Conservation (phyloP, 2,888 invertebrate genomes). For the Zele albiditarsus region DNA sequence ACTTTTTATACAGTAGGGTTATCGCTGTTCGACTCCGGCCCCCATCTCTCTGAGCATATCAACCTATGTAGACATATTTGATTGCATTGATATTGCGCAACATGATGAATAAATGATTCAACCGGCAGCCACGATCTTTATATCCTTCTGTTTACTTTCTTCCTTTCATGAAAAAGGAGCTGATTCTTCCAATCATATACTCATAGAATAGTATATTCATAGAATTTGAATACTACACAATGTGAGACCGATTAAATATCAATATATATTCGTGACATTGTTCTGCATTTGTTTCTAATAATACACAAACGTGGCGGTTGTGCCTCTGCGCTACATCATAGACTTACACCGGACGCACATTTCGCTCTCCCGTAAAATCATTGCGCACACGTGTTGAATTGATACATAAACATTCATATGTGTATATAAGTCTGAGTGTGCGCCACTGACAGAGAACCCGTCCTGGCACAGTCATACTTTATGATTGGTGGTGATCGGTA, state of each 20-base stretch:
- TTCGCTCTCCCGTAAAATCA: conserved; percentile 50
- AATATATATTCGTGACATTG: conserved; percentile 42
- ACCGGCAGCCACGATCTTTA: conserved; percentile 20
- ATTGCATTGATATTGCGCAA: conserved; percentile 15
- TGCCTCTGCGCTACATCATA: conserved; percentile 35
- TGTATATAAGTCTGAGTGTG: conserved; percentile 6
- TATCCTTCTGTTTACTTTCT: background rate
- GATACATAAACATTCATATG: conserved; percentile 13
- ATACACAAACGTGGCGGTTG: conserved; percentile 41
- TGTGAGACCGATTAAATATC: background rate
- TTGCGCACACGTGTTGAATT: conserved; percentile 45
- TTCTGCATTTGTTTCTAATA: conserved; percentile 40
- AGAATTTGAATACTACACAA: background rate
- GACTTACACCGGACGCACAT: conserved; percentile 36
- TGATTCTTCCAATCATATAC: background rate
- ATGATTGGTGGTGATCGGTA: conserved; percentile 22
- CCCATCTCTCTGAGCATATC: background rate
- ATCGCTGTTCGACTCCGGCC: conserved; percentile 30
- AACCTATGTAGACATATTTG: background rate
- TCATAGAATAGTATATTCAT: background rate
- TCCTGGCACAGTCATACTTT: conserved; percentile 18
- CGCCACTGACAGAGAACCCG: conserved; percentile 2
- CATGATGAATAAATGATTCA: conserved; percentile 31
- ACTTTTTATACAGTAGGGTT: conserved; percentile 37
- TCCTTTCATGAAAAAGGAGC: background rate